These are phyloP conservation scores for Heterotis niloticus DNA, from an alignment of 2,113 vertebrate species.

Conservation along the genomic window DNA sequence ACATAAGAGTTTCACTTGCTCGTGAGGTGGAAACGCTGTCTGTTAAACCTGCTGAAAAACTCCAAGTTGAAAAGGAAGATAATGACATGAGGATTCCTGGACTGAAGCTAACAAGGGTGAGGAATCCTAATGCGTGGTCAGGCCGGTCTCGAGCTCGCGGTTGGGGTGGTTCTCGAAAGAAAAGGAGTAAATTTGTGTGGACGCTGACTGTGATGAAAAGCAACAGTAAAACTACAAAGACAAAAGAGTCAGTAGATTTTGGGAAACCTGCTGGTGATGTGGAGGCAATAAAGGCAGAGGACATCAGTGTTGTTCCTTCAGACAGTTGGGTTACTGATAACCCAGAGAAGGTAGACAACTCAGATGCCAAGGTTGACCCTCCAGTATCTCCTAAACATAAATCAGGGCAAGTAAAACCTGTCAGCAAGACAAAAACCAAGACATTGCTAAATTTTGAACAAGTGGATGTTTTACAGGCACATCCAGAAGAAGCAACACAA, in stretches of 20 bases:
- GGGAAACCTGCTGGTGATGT: constrained; percentile 39
- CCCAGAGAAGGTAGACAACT: constrained; percentile 37
- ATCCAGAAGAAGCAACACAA: constrained; percentile 44
- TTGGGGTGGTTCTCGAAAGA: constrained; percentile 56
- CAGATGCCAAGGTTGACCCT: constrained; percentile 24
- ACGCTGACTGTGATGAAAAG: constrained; percentile 60
- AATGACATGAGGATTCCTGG: constrained; percentile 55
- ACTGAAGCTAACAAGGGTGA: constrained; percentile 59
- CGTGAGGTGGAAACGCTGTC: constrained; percentile 36
- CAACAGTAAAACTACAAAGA: constrained; percentile 35
- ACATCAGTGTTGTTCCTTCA: constrained; percentile 26
- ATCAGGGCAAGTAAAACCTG: constrained; percentile 33
- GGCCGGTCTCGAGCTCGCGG: constrained; percentile 2
- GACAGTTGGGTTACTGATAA: constrained; percentile 36
- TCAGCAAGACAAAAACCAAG: constrained; percentile 40
- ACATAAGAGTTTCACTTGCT: constrained; percentile 35
- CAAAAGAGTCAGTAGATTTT: constrained; percentile 29
- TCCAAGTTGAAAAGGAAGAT: constrained; percentile 36
- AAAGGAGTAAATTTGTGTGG: constrained; percentile 66
- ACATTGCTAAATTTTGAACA: constrained; percentile 37
- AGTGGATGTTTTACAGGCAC: constrained; percentile 38
- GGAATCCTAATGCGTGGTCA: constrained; percentile 57
- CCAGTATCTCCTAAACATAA: constrained; percentile 29
- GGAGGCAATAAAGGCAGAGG: constrained; percentile 36
- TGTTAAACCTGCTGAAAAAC: constrained; percentile 37